Percentiles rank a stretch among this genome's conserved stretches.
Conservation (phyloP, 2,113 vertebrate genomes). For the Meles meles region DNA sequence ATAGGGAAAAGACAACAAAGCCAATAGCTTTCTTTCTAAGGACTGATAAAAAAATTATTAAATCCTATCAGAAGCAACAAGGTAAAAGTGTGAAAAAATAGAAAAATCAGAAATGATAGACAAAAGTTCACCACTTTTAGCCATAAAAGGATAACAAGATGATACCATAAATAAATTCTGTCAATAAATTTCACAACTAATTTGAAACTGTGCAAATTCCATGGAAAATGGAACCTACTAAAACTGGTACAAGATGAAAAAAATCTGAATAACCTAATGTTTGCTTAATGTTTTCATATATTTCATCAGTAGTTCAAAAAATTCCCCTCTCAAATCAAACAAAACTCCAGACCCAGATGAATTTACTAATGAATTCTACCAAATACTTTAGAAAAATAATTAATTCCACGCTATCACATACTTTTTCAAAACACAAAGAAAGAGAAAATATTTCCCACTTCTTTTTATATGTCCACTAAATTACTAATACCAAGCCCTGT, state of each 20-base stretch:
- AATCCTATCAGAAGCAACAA: neutral
- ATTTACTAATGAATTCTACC: neutral
- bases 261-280: neutral
- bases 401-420: neutral
- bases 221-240: neutral
- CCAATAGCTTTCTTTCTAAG: neutral
- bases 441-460: neutral
- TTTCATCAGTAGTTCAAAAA: neutral
- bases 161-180: neutral
- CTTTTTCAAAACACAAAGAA: neutral
- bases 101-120: neutral
- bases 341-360: neutral
- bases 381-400: neutral
- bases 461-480: neutral
- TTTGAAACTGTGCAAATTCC: neutral
- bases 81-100: neutral
- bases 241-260: neutral
- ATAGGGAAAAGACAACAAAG: neutral
- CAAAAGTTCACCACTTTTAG: neutral
- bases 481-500: neutral
- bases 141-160: neutral
- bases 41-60: neutral
- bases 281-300: neutral
- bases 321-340: neutral
- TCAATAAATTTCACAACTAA: neutral